Percentiles rank a stretch among this genome's conserved stretches.
Evolutionary conservation across 2,113 vertebrate genomes (phyloP).

Genomic region (Camelus dromedarius): DNA sequence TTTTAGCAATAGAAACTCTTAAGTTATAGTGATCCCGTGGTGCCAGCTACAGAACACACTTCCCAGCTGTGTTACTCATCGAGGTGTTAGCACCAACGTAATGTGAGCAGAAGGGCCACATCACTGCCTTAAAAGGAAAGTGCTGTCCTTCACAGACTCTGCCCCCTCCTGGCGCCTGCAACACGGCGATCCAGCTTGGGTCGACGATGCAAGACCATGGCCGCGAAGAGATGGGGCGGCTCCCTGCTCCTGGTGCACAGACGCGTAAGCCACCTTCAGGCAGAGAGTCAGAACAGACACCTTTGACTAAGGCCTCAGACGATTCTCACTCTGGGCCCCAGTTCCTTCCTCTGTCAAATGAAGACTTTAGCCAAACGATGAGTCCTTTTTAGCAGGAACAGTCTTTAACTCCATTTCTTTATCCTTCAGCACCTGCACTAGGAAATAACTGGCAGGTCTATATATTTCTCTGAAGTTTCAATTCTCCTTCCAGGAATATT

Average conservation of each 20-base stretch:
- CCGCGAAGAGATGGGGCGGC: accelerated
- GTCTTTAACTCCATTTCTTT: background rate
- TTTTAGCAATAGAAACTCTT: background rate
- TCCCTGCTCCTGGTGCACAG: background rate
- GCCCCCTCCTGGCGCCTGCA: background rate
- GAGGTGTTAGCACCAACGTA: background rate
- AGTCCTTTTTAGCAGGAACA: background rate
- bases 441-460: background rate
- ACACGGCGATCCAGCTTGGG: background rate
- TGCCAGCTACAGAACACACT: background rate
- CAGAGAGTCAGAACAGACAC: background rate
- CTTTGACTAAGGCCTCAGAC: background rate
- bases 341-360: background rate
- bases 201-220: background rate
- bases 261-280: background rate
- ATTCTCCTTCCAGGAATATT: background rate
- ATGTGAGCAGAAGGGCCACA: background rate
- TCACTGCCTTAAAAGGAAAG: background rate
- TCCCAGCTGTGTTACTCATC: background rate
- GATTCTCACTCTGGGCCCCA: background rate
- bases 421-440: background rate
- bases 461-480: background rate
- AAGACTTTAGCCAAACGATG: background rate
- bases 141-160: background rate
- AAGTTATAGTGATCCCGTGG: too few species aligned